These are phyloP conservation scores for Meriones unguiculatus DNA, from an alignment of 2,113 vertebrate genomes.

Conservation along the genomic window DNA sequence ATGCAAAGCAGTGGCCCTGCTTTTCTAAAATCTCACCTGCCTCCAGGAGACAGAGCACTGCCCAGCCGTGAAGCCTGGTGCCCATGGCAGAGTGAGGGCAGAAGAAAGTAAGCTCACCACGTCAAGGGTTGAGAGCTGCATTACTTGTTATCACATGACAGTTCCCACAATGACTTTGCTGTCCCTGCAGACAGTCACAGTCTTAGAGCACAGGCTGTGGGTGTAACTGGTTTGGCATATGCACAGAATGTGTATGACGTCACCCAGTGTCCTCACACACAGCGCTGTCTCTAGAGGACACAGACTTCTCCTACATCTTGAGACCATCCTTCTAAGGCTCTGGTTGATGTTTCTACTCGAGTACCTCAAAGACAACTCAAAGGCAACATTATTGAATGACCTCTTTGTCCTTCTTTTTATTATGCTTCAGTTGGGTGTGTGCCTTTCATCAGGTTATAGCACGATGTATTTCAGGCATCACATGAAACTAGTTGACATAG, in stretches of 20 bases:
- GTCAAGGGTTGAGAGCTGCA: accelerated
- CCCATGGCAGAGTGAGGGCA: not conserved
- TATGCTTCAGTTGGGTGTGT: not conserved
- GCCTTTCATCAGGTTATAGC: not conserved
- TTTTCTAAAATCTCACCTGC: not conserved
- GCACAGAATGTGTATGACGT: not conserved
- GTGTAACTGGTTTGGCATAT: not conserved
- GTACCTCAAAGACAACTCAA: not conserved
- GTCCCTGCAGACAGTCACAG: not conserved
- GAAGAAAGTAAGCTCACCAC: not conserved
- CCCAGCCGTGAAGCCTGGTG: not conserved
- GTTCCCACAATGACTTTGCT: not conserved
- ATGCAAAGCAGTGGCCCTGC: not conserved
- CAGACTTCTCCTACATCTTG: not conserved
- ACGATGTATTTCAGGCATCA: not conserved
- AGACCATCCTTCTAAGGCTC: not conserved
- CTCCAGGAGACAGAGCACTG: not conserved
- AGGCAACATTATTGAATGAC: not conserved
- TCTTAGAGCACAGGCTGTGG: not conserved
- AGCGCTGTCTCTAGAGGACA: accelerated
- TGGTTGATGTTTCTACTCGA: not conserved
- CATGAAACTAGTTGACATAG: not conserved
- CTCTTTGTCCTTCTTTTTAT: not conserved
- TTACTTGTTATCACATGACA: not conserved
- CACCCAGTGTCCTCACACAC: not conserved